Percentiles rank a stretch among this genome's conserved stretches.
phyloP scores from a whole-genome alignment of 2,113 vertebrate species.

The Polypterus bichir region DNA sequence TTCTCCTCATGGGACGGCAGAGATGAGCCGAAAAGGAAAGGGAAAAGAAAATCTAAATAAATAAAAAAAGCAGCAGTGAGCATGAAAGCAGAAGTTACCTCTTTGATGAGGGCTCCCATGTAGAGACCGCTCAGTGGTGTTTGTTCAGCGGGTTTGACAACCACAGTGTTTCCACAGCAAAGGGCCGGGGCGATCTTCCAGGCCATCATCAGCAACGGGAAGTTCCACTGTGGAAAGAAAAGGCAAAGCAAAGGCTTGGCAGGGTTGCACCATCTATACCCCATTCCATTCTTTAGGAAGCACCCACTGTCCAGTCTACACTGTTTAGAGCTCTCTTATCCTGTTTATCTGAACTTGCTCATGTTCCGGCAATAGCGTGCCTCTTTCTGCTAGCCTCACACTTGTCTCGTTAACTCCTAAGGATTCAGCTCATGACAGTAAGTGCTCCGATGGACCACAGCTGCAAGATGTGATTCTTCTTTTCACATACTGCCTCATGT shows the following conservation, averaged over 20 bases:
- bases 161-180: constrained; percentile 88
- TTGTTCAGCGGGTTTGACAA: constrained; percentile 93
- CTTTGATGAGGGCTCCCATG: constrained; percentile 85
- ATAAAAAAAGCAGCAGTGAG: constrained; percentile 17
- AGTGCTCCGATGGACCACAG: no score
- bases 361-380: no score
- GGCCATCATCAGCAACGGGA: constrained; percentile 94
- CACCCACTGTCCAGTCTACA: neutral
- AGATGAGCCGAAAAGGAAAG: constrained; percentile 15
- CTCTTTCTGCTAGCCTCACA: no score
- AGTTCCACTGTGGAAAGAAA: constrained; percentile 80
- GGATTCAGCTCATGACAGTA: no score
- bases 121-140: constrained; percentile 91
- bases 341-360: no score
- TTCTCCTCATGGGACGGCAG: constrained; percentile 16
- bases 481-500: no score
- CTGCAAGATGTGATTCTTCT: no score
- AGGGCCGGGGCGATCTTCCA: constrained; percentile 95
- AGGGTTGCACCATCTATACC: constrained; percentile 5
- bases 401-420: no score
- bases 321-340: no score
- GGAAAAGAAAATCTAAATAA: constrained; percentile 17
- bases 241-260: constrained; percentile 10
- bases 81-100: constrained; percentile 54
- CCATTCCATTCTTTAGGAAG: neutral